These are phyloP conservation scores for Scelioninae gen. 1 DNA, from an alignment of 2,888 invertebrate species.

Conservation along the genomic window DNA sequence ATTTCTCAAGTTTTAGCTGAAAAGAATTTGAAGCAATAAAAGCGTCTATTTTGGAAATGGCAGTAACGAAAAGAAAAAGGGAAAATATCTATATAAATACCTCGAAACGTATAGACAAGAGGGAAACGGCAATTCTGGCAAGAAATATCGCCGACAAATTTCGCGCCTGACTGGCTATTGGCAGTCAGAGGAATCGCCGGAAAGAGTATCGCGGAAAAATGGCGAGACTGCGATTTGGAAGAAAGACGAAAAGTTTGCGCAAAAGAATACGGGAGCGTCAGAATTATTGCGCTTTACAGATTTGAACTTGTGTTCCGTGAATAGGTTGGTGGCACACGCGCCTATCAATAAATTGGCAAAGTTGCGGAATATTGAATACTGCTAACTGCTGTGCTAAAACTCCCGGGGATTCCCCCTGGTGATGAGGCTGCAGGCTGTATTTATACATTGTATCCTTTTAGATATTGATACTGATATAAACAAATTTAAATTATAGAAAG, in stretches of 20 bases:
- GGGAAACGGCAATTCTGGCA: constrained; percentile 64
- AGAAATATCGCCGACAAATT: constrained; percentile 68
- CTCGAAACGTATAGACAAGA: constrained; percentile 60
- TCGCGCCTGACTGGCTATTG: constrained; percentile 68
- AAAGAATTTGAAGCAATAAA: constrained; percentile 55
- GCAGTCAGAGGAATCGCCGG: constrained; percentile 62
- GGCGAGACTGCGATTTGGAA: constrained; percentile 67
- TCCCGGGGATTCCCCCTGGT: constrained; percentile 69
- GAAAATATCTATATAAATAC: constrained; percentile 64
- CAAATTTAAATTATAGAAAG: neutral
- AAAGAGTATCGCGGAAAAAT: constrained; percentile 67
- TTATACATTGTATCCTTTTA: neutral
- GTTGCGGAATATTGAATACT: constrained; percentile 79
- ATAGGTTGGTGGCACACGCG: constrained; percentile 70
- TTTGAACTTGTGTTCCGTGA: constrained; percentile 58
- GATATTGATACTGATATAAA: neutral
- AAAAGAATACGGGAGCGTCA: constrained; percentile 55
- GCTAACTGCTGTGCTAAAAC: constrained; percentile 76
- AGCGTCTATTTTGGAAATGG: constrained; percentile 56
- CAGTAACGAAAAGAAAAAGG: constrained; percentile 53
- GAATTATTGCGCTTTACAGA: constrained; percentile 66
- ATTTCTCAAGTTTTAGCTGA: constrained; percentile 45
- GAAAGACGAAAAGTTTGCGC: constrained; percentile 64
- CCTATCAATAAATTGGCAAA: constrained; percentile 79
- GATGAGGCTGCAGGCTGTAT: constrained; percentile 28